Base-by-base conservation (phyloP, 2,797 vertebrate genomes). In the Tolypeutes matacus region DNA sequence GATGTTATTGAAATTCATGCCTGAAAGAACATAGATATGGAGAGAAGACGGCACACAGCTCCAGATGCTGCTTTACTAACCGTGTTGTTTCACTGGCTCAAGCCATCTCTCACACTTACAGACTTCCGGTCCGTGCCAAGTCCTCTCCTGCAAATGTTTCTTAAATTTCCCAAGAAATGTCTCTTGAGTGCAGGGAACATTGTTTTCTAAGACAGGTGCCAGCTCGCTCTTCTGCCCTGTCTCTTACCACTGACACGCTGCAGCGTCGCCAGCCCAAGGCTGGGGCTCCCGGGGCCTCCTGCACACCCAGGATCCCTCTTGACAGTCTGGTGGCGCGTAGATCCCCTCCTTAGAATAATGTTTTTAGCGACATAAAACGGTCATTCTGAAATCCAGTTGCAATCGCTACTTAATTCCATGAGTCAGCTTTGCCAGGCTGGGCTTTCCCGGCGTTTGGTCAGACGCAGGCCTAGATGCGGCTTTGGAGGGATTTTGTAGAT, bases 21-120 rank as follows among this genome's bases (percentile, higher is more conserved):
- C 2, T 31, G 67, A 17, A 78, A 67, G 78, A 56, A 42, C 13
- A 12, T 17, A 18, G 20, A 5, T 14, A 0, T n/a, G 42, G 7
- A 46, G 5, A 70, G 14, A 23, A 18, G 39, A 39, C 39, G 3
- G 39, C 39, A 39, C 39, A 39, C 39, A 39, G 7, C 39, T 3
- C 7, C 56, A 29, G 67, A 29, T 0, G 1, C 27, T 14, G 34
- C n/a, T 46, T 21, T 8, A n/a, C 53, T 18, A 42, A 23, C 11
- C 20, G 0, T 23, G 1, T 13, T 34, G 29, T 7, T 25, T 58
- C 36, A 2, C 56, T 29, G 29, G 4, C 1, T 5, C 17, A 2
- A 21, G n/a, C 5, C 0, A 0, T 14, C 39, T 42, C 46, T 56
- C 5, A 4, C 34, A 2, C 46, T 11, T 0, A 25, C 7, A 7